phyloP scores from a whole-genome alignment of 2,113 vertebrate genomes.

The Saimiri boliviensis region DNA sequence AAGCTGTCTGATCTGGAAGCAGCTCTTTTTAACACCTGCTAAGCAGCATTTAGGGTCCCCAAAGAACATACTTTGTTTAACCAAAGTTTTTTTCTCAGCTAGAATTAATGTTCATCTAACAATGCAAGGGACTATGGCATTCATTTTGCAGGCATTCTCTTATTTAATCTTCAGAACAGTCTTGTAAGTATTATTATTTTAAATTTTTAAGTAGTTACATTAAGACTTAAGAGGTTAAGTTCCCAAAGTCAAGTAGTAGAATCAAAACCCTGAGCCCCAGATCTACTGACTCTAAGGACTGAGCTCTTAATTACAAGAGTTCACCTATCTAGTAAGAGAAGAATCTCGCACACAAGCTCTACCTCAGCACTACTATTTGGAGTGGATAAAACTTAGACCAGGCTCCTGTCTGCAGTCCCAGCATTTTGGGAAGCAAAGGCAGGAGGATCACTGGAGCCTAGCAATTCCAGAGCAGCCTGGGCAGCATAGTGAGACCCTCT shows the following conservation, averaged over 20 bases:
- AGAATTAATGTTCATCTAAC: neutral
- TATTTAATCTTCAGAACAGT: neutral
- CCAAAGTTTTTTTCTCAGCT: neutral
- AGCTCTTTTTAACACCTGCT: neutral
- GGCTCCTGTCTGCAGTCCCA: too few relatives aligned
- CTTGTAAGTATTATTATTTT: neutral
- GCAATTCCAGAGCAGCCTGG: too few relatives aligned
- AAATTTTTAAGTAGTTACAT: neutral
- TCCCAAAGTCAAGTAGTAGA: neutral
- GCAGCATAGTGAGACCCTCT: too few relatives aligned
- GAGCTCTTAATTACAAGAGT: neutral
- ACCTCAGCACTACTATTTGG: neutral
- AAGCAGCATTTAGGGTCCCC: neutral
- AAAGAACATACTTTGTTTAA: neutral
- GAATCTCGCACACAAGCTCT: neutral
- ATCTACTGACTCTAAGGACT: neutral
- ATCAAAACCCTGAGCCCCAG: neutral
- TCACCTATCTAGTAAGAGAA: neutral
- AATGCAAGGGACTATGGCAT: neutral
- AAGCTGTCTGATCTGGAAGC: neutral
- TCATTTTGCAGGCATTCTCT: neutral
- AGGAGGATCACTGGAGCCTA: too few relatives aligned
- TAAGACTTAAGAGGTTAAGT: neutral
- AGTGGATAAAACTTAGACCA: neutral
- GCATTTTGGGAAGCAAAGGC: too few relatives aligned